These are phyloP conservation scores for Heliocidaris tuberculata DNA, from an alignment of 35 echinoderm and acorn worm genomes.

Conservation along the genomic window DNA sequence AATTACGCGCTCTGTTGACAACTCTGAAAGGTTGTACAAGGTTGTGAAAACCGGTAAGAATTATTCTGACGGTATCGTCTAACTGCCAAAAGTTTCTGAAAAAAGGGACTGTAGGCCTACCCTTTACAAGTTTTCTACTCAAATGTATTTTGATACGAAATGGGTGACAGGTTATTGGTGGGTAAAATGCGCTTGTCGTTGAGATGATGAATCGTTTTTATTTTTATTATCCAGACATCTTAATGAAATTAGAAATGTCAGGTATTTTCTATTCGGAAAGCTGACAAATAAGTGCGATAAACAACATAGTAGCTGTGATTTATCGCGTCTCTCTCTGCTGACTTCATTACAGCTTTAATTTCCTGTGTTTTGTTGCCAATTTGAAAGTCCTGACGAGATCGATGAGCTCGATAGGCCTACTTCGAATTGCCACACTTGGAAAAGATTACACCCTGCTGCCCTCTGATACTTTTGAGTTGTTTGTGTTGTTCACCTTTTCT, in stretches of 20 bases:
- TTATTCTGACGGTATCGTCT: too few relatives aligned
- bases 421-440: neutral
- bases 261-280: neutral
- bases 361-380: conserved; percentile 27
- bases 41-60: too few relatives aligned
- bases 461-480: neutral
- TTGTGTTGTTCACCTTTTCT: neutral
- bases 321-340: neutral
- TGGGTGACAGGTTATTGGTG: neutral
- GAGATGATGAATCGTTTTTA: neutral
- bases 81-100: too few relatives aligned
- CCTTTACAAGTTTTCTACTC: neutral
- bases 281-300: neutral
- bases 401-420: neutral
- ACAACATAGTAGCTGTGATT: neutral
- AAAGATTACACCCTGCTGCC: neutral
- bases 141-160: neutral
- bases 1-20: neutral
- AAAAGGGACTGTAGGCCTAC: too few relatives aligned
- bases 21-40: neutral
- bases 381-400: neutral
- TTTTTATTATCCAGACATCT: neutral
- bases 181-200: neutral
- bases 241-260: neutral
- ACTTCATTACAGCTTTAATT: conserved; percentile 28